phyloP scores from a whole-genome alignment of 2,888 invertebrate genomes.

The Proisotoma minuta region DNA sequence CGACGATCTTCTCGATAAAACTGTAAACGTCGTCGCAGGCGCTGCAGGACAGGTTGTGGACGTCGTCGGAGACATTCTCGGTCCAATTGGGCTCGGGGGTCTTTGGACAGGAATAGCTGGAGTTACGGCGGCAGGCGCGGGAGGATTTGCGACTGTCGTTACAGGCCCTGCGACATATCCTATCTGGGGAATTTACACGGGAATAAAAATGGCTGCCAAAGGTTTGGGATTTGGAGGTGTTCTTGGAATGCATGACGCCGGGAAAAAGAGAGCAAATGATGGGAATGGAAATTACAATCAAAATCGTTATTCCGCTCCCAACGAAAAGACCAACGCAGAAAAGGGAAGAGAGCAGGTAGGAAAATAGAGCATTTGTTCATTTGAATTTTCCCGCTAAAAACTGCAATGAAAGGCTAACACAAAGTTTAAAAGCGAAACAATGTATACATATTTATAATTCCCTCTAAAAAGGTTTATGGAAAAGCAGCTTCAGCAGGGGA shows the following conservation, averaged over 20 bases:
- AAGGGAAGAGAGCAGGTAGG: too few relatives aligned
- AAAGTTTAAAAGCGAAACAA: too few relatives aligned
- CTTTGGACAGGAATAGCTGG: background rate
- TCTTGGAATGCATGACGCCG: constrained; percentile 3
- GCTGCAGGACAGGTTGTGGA: constrained; percentile 6
- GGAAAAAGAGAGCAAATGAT: background rate
- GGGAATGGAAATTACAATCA: constrained; percentile 10
- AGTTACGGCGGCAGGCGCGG: background rate
- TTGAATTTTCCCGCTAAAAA: too few relatives aligned
- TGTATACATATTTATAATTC: too few relatives aligned
- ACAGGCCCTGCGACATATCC: background rate
- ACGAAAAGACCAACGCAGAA: too few relatives aligned
- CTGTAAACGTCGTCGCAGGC: background rate
- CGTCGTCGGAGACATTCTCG: constrained; percentile 6
- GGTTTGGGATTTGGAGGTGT: constrained; percentile 4
- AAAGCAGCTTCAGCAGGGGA: too few relatives aligned
- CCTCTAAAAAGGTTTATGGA: too few relatives aligned
- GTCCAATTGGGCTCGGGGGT: constrained; percentile 3
- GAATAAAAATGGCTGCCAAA: constrained; percentile 1
- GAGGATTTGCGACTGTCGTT: background rate
- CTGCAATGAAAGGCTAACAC: too few relatives aligned
- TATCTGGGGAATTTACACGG: background rate
- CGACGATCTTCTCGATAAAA: constrained; percentile 9
- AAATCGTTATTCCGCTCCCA: background rate
- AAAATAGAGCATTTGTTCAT: too few relatives aligned